Conservation (phyloP, 1,140 invertebrate species). For the Gyrodactylus bullatarudis region DNA sequence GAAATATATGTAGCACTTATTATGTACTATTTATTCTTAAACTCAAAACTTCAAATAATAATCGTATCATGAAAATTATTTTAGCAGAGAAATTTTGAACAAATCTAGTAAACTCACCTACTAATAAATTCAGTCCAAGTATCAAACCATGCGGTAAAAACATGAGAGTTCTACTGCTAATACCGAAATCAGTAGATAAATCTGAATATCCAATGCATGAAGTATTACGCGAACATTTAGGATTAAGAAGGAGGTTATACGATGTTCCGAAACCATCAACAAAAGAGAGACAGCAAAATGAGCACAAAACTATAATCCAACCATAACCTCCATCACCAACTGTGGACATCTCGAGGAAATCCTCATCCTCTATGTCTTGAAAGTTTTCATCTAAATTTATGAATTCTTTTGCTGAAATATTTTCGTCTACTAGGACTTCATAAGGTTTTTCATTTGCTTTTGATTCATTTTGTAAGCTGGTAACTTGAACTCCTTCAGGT, state of each 20-base stretch:
- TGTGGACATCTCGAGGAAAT: neutral
- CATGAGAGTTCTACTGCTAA: neutral
- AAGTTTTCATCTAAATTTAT: too few relatives aligned
- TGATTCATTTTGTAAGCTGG: too few relatives aligned
- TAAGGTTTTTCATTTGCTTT: too few relatives aligned
- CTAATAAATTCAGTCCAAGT: neutral
- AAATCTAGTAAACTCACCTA: neutral
- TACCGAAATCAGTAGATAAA: neutral
- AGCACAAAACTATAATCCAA: neutral
- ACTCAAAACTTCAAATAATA: neutral
- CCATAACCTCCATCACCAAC: neutral
- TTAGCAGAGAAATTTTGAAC: too few relatives aligned
- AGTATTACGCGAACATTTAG: neutral
- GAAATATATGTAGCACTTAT: too few relatives aligned
- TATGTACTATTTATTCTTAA: neutral
- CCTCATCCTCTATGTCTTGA: too few relatives aligned
- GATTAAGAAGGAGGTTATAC: neutral
- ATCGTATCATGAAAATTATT: too few relatives aligned
- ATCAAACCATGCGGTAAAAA: neutral
- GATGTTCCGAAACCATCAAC: slow-evolving; percentile 2
- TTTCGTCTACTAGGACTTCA: too few relatives aligned
- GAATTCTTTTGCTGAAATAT: too few relatives aligned
- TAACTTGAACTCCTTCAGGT: too few relatives aligned
- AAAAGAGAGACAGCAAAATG: neutral
- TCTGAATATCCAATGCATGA: neutral